Evolutionary conservation across 2,113 vertebrate species (phyloP).

Genomic region (Lepidothrix coronata): DNA sequence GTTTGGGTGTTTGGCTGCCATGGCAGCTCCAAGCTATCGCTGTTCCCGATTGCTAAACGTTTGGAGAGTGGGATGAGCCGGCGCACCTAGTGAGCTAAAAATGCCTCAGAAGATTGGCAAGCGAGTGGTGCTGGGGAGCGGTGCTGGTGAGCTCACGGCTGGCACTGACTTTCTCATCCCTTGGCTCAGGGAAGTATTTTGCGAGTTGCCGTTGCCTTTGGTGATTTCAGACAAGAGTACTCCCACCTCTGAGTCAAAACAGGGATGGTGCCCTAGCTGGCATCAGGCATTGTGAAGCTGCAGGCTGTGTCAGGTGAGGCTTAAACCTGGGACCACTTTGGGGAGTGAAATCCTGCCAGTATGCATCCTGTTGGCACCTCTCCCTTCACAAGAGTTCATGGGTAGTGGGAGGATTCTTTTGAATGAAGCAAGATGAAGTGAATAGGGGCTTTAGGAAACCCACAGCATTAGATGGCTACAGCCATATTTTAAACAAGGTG

Average conservation of each 20-base stretch:
- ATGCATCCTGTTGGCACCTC: not conserved
- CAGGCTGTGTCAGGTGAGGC: not conserved
- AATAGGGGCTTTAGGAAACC: not conserved
- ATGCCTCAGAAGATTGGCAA: slow-evolving; percentile 19
- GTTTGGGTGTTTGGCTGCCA: slow-evolving; percentile 23
- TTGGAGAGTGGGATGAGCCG: slow-evolving; percentile 11
- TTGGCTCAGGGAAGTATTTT: slow-evolving; percentile 21
- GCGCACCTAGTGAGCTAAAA: not conserved
- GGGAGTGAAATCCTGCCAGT: not conserved
- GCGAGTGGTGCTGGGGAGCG: not conserved
- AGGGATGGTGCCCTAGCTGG: not conserved
- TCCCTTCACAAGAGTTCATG: not conserved
- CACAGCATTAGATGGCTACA: not conserved
- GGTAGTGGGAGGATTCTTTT: not conserved
- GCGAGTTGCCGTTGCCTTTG: not conserved
- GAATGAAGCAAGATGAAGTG: not conserved
- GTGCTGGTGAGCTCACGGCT: slow-evolving; percentile 40
- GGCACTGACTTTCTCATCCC: not conserved
- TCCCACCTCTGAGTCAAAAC: not conserved
- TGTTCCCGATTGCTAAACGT: not conserved
- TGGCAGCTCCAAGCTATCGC: not conserved
- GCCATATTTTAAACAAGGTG: not conserved
- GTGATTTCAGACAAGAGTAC: not conserved
- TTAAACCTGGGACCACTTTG: not conserved
- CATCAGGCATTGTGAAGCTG: not conserved